phyloP scores from a whole-genome alignment of 1,140 invertebrate species.

The Diorhabda carinulata region DNA sequence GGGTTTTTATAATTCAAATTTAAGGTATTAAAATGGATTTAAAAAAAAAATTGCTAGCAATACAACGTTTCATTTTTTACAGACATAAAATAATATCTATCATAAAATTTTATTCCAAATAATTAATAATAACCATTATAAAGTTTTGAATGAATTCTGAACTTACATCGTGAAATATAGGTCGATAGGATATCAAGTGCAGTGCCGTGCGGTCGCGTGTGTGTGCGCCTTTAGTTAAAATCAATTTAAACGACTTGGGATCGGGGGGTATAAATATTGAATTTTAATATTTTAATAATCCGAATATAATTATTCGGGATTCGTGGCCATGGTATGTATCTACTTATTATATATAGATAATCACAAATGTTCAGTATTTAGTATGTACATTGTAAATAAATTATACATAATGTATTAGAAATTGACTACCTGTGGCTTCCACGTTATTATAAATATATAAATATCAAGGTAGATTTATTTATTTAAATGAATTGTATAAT shows the following conservation, averaged over 20 bases:
- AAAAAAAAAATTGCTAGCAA: too few relatives aligned
- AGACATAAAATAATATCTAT: too few relatives aligned
- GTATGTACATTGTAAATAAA: constrained; percentile 24
- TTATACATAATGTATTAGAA: constrained; percentile 23
- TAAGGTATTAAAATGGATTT: too few relatives aligned
- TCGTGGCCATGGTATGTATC: constrained; percentile 25
- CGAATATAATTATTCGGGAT: constrained; percentile 18
- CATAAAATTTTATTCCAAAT: too few relatives aligned
- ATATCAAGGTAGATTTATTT: constrained; percentile 28
- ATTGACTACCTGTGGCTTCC: constrained; percentile 27
- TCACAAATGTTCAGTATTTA: constrained; percentile 29
- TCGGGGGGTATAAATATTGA: not conserved
- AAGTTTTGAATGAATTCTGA: constrained; percentile 16
- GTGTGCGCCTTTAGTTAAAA: not conserved
- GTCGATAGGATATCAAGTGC: constrained; percentile 7
- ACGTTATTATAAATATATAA: constrained; percentile 13
- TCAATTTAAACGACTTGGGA: constrained; percentile 9
- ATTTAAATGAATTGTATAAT: constrained; percentile 25
- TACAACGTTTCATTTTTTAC: too few relatives aligned
- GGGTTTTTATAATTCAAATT: too few relatives aligned
- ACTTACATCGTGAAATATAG: constrained; percentile 5
- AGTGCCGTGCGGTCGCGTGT: not conserved
- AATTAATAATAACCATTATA: not conserved
- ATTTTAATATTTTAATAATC: too few relatives aligned
- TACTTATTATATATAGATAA: constrained; percentile 17